Evolutionary conservation across 1,140 invertebrate genomes (phyloP), one percentile per base, ranked within the genome.

Genomic region (Theocolax elegans): DNA sequence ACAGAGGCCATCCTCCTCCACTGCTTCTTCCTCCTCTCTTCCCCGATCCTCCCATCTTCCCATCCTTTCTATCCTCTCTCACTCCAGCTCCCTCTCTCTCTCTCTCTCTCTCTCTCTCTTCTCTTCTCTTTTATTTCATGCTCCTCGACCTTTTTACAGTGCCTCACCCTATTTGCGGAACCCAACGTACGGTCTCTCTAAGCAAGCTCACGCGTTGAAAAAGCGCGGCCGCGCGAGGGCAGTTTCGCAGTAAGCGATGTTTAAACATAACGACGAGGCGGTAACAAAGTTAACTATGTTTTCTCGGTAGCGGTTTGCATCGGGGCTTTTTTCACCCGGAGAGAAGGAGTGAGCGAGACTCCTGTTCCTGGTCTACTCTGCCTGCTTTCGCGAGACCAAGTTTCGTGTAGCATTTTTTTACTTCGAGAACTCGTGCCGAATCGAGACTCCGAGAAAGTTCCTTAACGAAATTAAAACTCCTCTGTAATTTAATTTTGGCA

Each of bases 241-340:
- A n/a, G n/a, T 25, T 68, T 60, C 46, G 12, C 29, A 25, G 29
- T 67, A 67, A 59, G 23, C 65, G 54, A 59, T 59, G 65, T 59
- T 67, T 67, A 67, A 67, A 67, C 65, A 67, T 67, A 58, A 58
- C 40, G 51, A 44, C 49, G 40, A n/a, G 7, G 31, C 15, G 48
- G 23, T 17, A 44, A 19, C 49, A 38, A 46, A 23, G 25, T 46
- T 38, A 25, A 27, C 48, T 44, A 44, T 23, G 49, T 42, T 65
- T 65, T 54, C 51, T 46, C 38, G 51, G 64, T 54, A 56, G 38
- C 38, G 15, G 15, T 56, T 49, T 51, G 31, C 62, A 17, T 8
- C 31, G 1, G 29, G 17, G 17, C 23, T 27, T 54, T 51, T 63
- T 23, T 63, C 60, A 13, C 25, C 29, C 9, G 12, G 19, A 48